phyloP scores from a whole-genome alignment of 2,888 invertebrate species.

The Parasteatoda lunata region DNA sequence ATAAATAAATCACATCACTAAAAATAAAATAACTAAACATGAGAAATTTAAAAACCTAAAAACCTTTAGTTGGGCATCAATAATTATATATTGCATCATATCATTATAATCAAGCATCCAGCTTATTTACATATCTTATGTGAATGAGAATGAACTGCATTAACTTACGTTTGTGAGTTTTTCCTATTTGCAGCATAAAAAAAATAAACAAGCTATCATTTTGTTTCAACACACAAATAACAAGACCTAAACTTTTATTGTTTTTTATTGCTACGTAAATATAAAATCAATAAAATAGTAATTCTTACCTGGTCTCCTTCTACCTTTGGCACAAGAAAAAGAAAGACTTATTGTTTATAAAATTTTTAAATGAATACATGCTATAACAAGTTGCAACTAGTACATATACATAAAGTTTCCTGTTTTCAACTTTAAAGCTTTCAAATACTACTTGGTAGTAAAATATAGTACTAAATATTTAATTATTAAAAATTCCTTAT shows the following conservation, averaged over 20 bases:
- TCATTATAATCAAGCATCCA: background rate
- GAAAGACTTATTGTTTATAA: conserved; percentile 5
- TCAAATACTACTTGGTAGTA: too few relatives aligned
- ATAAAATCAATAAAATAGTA: background rate
- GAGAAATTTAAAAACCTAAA: background rate
- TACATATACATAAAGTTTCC: too few relatives aligned
- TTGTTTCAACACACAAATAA: background rate
- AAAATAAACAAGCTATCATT: conserved; percentile 1
- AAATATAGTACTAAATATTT: too few relatives aligned
- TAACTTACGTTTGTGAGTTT: conserved; percentile 50
- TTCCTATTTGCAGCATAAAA: conserved; percentile 42
- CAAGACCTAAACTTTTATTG: background rate
- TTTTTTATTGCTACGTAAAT: background rate
- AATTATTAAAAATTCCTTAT: too few relatives aligned
- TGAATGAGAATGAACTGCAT: background rate
- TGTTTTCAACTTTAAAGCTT: too few relatives aligned
- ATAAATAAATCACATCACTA: too few relatives aligned
- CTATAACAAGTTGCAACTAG: too few relatives aligned
- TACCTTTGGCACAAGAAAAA: conserved; percentile 55
- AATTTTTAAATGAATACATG: background rate
- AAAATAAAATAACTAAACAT: background rate
- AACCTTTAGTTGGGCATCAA: background rate
- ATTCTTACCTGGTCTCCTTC: conserved; percentile 52
- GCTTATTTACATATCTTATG: background rate
- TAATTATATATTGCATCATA: background rate